Evolutionary conservation across 2,797 vertebrate genomes (phyloP), one percentile per base, ranked within the genome.

Genomic region (Trematocara caparti): DNA sequence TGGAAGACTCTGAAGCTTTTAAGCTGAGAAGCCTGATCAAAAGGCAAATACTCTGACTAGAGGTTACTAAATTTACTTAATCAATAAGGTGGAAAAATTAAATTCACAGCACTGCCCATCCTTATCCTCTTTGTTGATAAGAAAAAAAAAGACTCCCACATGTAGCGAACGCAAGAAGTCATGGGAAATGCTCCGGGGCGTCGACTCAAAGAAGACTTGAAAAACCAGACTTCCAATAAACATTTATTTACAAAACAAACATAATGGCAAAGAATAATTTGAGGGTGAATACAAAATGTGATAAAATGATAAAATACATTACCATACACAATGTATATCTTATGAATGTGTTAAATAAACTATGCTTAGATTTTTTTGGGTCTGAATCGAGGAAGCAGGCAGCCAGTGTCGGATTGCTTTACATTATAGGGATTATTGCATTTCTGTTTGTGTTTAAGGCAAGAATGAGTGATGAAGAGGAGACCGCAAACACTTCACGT

Each of bases 181-280:
- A 91, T 91, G 92, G 89, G 94, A 90, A 92, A 92, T 83, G 78
- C 83, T 73, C 32, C 6, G 0, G 82, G 84, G 69, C n/a, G 3
- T 1, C 9, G 12, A 9, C 19, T 53, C 19, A 81, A 89, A 86
- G 24, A 74, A 89, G 53, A 57, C 69, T 8, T 32, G 57, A 6
- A 30, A 73, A 59, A 5, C 38, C 84, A 47, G 59, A 47, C 79
- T 92, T 89, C 91, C 88, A 74, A 88, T 94, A 93, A 95, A 95
- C 96, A 95, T 98, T 98, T 98, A 99, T 99, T 98, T 97, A 98
- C 97, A 98, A 96, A 96, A 94, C 80, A 90, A 95, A 95, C 94
- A 96, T 74, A 90, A 92, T 85, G 88, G 97, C 96, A 96, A 96
- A 97, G 95, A 95, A 93, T 90, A 90, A 82, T 73, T 94, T 94